Evolutionary conservation across 2,888 invertebrate species (phyloP).

Genomic region (Nephrotoma appendiculata): DNA sequence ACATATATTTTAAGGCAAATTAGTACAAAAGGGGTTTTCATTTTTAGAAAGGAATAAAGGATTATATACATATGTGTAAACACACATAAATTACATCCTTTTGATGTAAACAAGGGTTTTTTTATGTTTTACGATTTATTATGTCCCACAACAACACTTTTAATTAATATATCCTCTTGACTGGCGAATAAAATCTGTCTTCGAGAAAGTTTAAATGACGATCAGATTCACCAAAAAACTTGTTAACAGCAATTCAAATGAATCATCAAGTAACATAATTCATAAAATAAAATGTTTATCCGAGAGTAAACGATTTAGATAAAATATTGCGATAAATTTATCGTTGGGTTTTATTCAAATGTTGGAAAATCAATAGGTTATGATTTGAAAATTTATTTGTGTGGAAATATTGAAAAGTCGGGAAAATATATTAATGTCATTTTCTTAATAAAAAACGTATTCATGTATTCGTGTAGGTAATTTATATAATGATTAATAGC

Average conservation of each 20-base stretch:
- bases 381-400: background rate
- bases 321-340: background rate
- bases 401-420: background rate
- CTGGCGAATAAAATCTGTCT: background rate
- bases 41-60: background rate
- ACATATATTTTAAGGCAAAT: background rate
- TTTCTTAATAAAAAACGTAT: background rate
- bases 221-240: background rate
- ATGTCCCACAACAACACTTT: background rate
- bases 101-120: background rate
- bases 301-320: background rate
- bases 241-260: background rate
- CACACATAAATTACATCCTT: background rate
- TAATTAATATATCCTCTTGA: background rate
- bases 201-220: background rate
- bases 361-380: background rate
- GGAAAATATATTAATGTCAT: background rate
- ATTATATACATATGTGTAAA: too few relatives aligned
- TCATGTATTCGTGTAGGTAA: background rate
- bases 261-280: background rate
- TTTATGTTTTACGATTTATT: too few relatives aligned
- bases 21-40: background rate
- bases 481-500: background rate
- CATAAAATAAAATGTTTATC: background rate
- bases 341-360: background rate